A percentile compares a stretch with the other conserved stretches of the same genome.
These are phyloP conservation scores for Himalopsyche tibetana DNA, from an alignment of 2,888 invertebrate genomes.

Conservation along the genomic window DNA sequence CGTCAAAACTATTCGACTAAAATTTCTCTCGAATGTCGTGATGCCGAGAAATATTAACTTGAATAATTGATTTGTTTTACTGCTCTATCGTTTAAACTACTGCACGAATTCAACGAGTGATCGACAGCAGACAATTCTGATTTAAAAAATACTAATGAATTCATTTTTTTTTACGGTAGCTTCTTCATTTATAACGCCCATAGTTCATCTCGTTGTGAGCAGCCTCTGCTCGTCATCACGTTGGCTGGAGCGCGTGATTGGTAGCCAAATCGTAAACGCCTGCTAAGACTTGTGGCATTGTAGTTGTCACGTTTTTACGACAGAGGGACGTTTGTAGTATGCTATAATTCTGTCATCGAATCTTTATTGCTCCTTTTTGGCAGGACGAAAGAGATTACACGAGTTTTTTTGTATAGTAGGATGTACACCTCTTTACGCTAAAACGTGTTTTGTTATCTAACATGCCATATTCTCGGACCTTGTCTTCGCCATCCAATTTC, in stretches of 20 bases:
- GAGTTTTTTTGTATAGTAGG: not conserved
- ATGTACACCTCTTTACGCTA: not conserved
- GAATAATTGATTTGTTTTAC: too few relatives aligned
- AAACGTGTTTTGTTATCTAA: not conserved
- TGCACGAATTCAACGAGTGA: too few relatives aligned
- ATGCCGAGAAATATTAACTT: too few relatives aligned
- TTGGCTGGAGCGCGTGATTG: not conserved
- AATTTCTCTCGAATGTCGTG: too few relatives aligned
- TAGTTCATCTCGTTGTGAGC: not conserved
- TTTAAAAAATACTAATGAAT: too few relatives aligned
- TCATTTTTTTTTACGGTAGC: too few relatives aligned
- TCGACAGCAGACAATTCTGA: too few relatives aligned
- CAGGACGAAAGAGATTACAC: constrained; percentile 4
- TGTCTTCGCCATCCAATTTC: too few relatives aligned
- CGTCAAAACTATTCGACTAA: too few relatives aligned
- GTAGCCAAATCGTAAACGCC: not conserved
- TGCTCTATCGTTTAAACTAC: too few relatives aligned
- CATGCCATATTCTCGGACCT: too few relatives aligned
- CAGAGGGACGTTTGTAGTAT: not conserved
- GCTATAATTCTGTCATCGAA: not conserved
- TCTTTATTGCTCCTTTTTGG: not conserved
- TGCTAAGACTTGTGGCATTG: not conserved
- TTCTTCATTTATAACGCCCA: too few relatives aligned
- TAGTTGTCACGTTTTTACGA: constrained; percentile 20
- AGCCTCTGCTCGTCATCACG: not conserved